A percentile compares a stretch with the other conserved stretches of the same genome.
Evolutionary conservation across 2,113 vertebrate genomes (phyloP).

Genomic region (Circaetus gallicus): DNA sequence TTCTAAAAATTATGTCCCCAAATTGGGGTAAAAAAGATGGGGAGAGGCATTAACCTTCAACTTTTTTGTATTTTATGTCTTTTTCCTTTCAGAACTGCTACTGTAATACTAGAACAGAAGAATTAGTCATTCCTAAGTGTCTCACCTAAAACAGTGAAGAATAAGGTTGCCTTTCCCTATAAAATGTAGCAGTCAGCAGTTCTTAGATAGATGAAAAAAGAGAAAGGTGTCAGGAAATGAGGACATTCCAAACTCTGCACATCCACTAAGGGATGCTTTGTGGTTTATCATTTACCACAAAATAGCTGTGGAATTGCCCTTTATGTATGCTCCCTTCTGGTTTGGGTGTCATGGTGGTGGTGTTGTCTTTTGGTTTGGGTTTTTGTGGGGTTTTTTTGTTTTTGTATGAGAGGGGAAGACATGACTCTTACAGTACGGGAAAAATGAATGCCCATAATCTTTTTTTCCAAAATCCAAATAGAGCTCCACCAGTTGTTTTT

Average conservation of each 20-base stretch:
- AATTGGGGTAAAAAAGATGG: background rate
- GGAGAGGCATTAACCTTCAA: background rate
- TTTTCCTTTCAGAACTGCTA: background rate
- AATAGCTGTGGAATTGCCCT: background rate
- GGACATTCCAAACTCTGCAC: background rate
- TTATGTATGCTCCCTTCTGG: background rate
- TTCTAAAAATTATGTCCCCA: background rate
- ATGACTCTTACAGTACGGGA: background rate
- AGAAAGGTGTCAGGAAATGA: background rate
- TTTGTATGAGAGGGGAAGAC: background rate
- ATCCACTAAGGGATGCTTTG: background rate
- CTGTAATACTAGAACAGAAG: background rate
- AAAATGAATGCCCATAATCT: background rate
- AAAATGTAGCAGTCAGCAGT: conserved; percentile 10
- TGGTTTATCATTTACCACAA: background rate
- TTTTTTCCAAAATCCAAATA: background rate
- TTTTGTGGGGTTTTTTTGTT: background rate
- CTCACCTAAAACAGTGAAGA: background rate
- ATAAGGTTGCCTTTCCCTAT: background rate
- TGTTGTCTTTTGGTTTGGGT: background rate
- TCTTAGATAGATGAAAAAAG: background rate
- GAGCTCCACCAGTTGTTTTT: background rate
- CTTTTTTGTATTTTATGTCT: background rate
- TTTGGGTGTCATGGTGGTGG: background rate
- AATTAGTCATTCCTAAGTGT: background rate